Evolutionary conservation across 53 echinoderm and acorn worm genomes (phyloP).

Genomic region (Zoroaster sp.): DNA sequence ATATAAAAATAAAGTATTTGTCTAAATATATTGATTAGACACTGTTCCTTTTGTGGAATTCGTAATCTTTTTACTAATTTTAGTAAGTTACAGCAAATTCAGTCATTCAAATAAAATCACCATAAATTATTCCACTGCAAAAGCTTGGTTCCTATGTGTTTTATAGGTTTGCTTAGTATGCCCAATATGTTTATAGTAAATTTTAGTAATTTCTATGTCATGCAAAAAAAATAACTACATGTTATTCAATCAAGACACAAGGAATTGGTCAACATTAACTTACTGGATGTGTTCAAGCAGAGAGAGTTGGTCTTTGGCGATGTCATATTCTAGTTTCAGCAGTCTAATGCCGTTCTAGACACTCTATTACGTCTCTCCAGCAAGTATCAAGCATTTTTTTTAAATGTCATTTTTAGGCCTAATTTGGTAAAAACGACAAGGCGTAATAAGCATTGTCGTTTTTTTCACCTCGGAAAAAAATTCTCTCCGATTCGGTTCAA

Average conservation of each 20-base stretch:
- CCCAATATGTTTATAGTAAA: too few relatives aligned
- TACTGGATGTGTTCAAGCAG: slow-evolving; percentile 81
- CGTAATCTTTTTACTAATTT: not conserved
- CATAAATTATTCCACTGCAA: not conserved
- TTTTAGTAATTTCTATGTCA: not conserved
- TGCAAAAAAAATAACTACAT: not conserved
- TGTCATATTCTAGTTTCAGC: slow-evolving; percentile 73
- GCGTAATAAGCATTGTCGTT: too few relatives aligned
- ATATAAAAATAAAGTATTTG: too few relatives aligned
- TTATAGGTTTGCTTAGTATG: not conserved
- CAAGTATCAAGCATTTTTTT: too few relatives aligned
- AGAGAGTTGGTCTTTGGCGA: slow-evolving; percentile 75
- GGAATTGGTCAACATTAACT: slow-evolving; percentile 24
- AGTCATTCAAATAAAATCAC: not conserved
- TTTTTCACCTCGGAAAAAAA: too few relatives aligned
- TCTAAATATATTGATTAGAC: not conserved
- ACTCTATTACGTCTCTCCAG: too few relatives aligned
- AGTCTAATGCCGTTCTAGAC: slow-evolving; percentile 76
- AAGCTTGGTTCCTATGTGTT: not conserved
- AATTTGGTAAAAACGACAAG: too few relatives aligned
- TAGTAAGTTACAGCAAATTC: too few relatives aligned
- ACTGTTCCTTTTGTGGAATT: not conserved
- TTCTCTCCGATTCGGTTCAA: too few relatives aligned
- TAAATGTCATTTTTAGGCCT: too few relatives aligned
- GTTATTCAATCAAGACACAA: not conserved